These are phyloP conservation scores for Germaria angustata DNA, from an alignment of 2,888 invertebrate genomes.

Conservation along the genomic window DNA sequence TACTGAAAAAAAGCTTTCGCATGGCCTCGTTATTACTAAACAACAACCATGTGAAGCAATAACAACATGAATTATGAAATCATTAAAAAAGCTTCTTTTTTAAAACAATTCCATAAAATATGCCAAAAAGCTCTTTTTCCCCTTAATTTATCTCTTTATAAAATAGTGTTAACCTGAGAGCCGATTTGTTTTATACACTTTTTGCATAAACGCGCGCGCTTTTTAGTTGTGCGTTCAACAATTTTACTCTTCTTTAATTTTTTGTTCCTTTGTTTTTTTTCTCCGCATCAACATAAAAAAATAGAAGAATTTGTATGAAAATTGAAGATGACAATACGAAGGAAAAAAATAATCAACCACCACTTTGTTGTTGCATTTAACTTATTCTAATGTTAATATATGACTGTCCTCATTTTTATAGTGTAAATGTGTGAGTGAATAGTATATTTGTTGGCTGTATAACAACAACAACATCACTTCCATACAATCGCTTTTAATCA, in stretches of 20 bases:
- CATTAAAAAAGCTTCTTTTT: constrained; percentile 48
- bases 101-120: constrained; percentile 44
- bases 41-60: constrained; percentile 22
- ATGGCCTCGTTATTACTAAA: constrained; percentile 62
- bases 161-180: background rate
- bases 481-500: constrained; percentile 19
- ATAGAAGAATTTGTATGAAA: constrained; percentile 14
- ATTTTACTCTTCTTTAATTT: constrained; percentile 7
- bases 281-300: background rate
- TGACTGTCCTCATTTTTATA: constrained; percentile 59
- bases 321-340: constrained; percentile 30
- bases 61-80: constrained; percentile 59
- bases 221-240: constrained; percentile 36
- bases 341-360: constrained; percentile 47
- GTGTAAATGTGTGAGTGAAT: constrained; percentile 28
- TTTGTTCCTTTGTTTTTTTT: no score
- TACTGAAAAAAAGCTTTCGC: constrained; percentile 43
- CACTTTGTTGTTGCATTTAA: constrained; percentile 38
- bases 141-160: background rate
- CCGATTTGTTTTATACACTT: background rate
- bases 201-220: constrained; percentile 46
- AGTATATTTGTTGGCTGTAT: constrained; percentile 19
- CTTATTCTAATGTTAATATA: constrained; percentile 58
- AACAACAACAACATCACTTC: background rate
- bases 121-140: constrained; percentile 36